phyloP scores from a whole-genome alignment of 2,797 vertebrate species.

The Chaetodon trifasciatus region DNA sequence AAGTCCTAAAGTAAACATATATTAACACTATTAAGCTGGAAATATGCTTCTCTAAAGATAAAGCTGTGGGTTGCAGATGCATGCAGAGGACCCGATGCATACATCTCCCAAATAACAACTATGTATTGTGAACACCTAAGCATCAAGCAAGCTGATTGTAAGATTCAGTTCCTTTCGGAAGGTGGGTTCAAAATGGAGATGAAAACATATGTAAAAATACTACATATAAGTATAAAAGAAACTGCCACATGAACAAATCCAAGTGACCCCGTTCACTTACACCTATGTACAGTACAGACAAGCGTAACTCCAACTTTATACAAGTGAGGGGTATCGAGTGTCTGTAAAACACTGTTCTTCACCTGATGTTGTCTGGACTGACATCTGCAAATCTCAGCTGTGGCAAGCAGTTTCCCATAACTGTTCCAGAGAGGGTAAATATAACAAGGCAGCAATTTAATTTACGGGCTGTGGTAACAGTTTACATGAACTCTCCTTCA shows the following conservation, averaged over 20 bases:
- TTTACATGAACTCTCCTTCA: constrained; percentile 1
- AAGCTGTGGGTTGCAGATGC: not conserved
- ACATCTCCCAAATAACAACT: not conserved
- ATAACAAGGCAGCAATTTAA: not conserved
- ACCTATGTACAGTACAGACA: too few relatives aligned
- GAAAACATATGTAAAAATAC: not conserved
- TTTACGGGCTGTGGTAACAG: not conserved
- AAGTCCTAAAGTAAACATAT: not conserved
- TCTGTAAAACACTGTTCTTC: not conserved
- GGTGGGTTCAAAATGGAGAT: not conserved
- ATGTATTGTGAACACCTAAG: not conserved
- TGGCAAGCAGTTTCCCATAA: not conserved
- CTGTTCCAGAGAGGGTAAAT: not conserved
- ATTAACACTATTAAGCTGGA: not conserved
- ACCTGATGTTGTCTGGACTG: not conserved
- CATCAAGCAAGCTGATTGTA: not conserved
- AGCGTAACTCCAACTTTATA: too few relatives aligned
- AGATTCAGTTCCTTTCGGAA: not conserved
- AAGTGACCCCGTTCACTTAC: too few relatives aligned
- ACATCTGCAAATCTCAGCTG: not conserved
- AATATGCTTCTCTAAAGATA: not conserved
- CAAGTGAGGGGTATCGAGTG: not conserved
- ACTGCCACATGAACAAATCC: too few relatives aligned
- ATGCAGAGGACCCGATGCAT: not conserved
- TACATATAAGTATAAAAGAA: not conserved